Conservation (phyloP, 2,113 vertebrate genomes). For the Nymphicus hollandicus region DNA sequence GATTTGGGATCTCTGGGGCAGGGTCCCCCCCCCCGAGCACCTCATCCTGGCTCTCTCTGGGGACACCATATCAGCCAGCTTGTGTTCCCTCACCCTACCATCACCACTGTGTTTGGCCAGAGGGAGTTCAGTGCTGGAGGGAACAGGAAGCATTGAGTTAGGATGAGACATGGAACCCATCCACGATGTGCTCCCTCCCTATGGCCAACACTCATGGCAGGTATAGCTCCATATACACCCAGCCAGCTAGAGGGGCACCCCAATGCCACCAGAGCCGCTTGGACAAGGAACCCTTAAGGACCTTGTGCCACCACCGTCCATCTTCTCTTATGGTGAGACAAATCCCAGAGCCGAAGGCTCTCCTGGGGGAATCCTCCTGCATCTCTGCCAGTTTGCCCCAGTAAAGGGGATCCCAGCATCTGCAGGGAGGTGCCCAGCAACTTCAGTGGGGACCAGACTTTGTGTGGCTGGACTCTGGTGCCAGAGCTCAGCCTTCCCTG, state of each 20-base stretch:
- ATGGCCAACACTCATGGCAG: fast-evolving
- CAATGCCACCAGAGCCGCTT: background rate
- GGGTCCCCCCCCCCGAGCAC: fast-evolving
- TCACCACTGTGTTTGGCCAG: fast-evolving
- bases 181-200: fast-evolving
- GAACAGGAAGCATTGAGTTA: fast-evolving
- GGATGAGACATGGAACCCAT: background rate
- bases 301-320: background rate
- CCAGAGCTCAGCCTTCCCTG: background rate
- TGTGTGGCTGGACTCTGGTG: background rate
- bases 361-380: background rate
- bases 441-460: background rate
- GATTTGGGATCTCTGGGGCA: background rate
- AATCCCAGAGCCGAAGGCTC: fast-evolving
- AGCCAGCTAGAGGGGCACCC: background rate
- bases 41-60: fast-evolving
- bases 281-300: background rate
- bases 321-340: background rate
- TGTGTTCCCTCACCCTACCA: no score
- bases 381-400: background rate
- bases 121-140: background rate
- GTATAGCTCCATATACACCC: background rate
- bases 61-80: background rate
- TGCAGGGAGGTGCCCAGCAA: background rate
- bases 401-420: background rate